Conservation (phyloP, 2,797 vertebrate genomes). For the Chloroceryle amazona region DNA sequence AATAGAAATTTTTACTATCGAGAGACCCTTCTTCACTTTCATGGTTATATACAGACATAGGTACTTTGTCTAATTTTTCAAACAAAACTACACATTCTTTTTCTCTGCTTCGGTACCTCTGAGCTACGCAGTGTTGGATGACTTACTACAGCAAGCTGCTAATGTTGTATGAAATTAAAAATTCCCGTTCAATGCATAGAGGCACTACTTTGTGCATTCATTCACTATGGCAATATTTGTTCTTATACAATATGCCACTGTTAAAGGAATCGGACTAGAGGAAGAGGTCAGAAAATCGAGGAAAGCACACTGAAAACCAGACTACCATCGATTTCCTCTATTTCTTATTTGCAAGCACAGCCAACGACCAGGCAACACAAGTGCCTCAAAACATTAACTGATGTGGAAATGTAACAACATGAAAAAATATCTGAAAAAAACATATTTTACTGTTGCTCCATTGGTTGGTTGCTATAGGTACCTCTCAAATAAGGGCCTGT, state of each 20-base stretch:
- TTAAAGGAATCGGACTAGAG: background rate
- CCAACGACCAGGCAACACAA: background rate
- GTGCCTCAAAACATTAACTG: background rate
- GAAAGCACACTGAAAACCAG: background rate
- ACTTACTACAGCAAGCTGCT: constrained; percentile 29
- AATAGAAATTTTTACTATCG: background rate
- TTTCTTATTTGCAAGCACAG: background rate
- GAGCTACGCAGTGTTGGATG: background rate
- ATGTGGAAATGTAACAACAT: background rate
- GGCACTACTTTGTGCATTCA: background rate
- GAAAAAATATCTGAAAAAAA: background rate
- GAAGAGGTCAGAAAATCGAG: background rate
- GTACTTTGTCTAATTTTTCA: background rate
- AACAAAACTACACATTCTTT: background rate
- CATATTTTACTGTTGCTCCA: background rate
- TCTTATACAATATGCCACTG: background rate
- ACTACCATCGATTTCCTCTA: background rate
- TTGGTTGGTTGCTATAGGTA: background rate
- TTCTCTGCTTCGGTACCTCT: background rate
- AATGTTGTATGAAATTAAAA: constrained; percentile 64
- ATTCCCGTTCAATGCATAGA: background rate
- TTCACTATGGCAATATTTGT: background rate
- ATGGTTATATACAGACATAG: background rate
- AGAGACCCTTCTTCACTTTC: background rate
- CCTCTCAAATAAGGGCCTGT: background rate